Evolutionary conservation across 2,797 vertebrate species (phyloP).

Genomic region (Rhynchotus rufescens): DNA sequence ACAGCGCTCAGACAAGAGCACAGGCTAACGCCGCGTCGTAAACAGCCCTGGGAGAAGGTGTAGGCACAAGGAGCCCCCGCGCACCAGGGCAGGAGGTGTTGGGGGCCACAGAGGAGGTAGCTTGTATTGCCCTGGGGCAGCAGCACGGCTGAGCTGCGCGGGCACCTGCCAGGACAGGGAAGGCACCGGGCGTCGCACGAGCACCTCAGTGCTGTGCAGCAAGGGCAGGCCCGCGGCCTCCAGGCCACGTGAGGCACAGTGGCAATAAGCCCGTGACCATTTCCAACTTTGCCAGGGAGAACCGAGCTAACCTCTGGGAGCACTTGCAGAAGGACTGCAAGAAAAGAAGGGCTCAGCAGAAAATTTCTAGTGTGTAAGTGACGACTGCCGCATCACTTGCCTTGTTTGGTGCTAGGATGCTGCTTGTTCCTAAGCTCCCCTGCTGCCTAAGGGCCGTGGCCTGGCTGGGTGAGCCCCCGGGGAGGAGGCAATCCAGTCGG

Average conservation of each 20-base stretch:
- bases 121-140: slow-evolving; percentile 19
- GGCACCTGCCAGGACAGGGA: fast-evolving
- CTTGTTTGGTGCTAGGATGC: neutral
- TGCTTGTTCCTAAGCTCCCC: too few relatives aligned
- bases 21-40: neutral
- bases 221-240: neutral
- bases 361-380: neutral
- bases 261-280: neutral
- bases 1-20: neutral
- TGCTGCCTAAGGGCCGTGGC: neutral
- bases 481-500: neutral
- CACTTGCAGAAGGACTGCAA: neutral
- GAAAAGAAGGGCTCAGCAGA: neutral
- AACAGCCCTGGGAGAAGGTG: neutral
- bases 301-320: neutral
- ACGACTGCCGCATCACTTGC: neutral
- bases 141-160: neutral
- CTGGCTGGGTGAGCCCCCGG: neutral
- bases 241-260: neutral
- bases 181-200: neutral
- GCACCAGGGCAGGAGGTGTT: neutral
- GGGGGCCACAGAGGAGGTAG: neutral
- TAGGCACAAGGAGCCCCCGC: neutral
- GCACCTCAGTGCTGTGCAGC: neutral
- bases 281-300: neutral